A percentile compares a stretch with the other conserved stretches of the same genome.
Evolutionary conservation across 2,888 invertebrate genomes (phyloP).

Genomic region (Dolichomitus sp.): DNA sequence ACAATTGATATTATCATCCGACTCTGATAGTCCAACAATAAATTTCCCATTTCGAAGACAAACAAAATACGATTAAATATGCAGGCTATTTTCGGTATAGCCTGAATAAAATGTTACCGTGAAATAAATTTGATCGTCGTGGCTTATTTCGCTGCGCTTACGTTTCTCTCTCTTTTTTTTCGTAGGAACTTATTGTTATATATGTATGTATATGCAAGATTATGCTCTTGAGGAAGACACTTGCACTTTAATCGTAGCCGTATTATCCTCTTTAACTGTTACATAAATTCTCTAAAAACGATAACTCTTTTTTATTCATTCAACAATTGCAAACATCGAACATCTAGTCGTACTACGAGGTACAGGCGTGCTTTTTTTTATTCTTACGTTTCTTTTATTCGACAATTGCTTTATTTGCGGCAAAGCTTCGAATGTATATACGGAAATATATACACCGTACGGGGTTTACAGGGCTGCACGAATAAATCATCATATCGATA

Average conservation of each 20-base stretch:
- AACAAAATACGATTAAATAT: not conserved
- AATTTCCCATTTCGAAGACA: not conserved
- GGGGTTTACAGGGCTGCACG: conserved; percentile 9
- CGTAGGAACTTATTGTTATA: conserved; percentile 62
- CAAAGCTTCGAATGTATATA: conserved; percentile 32
- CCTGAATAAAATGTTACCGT: not conserved
- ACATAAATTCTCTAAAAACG: conserved; percentile 57
- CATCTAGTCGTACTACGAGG: conserved; percentile 39
- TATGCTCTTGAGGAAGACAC: conserved; percentile 58
- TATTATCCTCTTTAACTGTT: conserved; percentile 35
- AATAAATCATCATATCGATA: conserved; percentile 50
- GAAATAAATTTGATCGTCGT: not conserved
- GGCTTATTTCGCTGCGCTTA: not conserved
- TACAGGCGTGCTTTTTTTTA: conserved; percentile 37
- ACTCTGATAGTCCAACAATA: not conserved
- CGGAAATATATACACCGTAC: not conserved
- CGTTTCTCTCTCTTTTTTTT: conserved; percentile 9
- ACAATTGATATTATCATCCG: not conserved
- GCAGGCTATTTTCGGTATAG: not conserved
- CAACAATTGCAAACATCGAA: conserved; percentile 61
- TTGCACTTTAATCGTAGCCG: conserved; percentile 35
- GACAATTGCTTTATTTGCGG: conserved; percentile 15
- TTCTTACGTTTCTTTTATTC: conserved; percentile 1
- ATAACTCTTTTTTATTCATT: conserved; percentile 53
- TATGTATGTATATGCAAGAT: conserved; percentile 48